phyloP scores from a whole-genome alignment of 2,113 vertebrate genomes.

The Eudyptes chrysolophus region DNA sequence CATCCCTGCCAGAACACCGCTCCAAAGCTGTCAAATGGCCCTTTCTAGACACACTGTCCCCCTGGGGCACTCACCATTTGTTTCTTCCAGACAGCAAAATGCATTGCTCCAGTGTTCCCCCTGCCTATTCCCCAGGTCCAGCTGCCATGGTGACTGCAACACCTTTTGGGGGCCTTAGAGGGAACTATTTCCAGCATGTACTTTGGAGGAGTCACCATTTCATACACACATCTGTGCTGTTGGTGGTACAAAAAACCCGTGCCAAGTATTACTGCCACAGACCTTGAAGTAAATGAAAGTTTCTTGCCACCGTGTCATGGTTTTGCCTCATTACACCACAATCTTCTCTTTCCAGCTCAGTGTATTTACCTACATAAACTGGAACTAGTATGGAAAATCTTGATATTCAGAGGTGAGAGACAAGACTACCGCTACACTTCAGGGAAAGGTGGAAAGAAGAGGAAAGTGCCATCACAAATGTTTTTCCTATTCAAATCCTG shows the following conservation, averaged over 20 bases:
- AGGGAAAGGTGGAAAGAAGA: not conserved
- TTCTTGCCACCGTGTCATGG: rapidly evolving
- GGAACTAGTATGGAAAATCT: not conserved
- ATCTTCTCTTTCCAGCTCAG: not conserved
- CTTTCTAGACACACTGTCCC: not conserved
- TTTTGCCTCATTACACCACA: not conserved
- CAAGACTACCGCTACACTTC: not conserved
- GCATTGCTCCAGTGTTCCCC: not conserved
- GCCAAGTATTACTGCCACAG: not conserved
- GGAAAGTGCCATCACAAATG: not conserved
- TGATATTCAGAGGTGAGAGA: not conserved
- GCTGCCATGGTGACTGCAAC: not conserved
- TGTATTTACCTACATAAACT: not conserved
- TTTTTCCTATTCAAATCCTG: not conserved
- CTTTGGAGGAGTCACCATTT: not conserved
- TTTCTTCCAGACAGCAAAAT: not conserved
- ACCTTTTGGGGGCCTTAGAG: not conserved
- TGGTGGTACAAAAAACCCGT: too few relatives aligned
- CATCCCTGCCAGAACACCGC: not conserved
- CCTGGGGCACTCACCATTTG: not conserved
- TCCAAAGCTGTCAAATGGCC: not conserved
- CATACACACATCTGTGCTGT: not conserved
- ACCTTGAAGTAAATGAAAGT: not conserved
- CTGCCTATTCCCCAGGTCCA: not conserved
- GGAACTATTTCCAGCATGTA: not conserved